Evolutionary conservation across 2,888 invertebrate species (phyloP), one percentile per base, ranked within the genome.

Genomic region (Gymnosoma rotundatum): DNA sequence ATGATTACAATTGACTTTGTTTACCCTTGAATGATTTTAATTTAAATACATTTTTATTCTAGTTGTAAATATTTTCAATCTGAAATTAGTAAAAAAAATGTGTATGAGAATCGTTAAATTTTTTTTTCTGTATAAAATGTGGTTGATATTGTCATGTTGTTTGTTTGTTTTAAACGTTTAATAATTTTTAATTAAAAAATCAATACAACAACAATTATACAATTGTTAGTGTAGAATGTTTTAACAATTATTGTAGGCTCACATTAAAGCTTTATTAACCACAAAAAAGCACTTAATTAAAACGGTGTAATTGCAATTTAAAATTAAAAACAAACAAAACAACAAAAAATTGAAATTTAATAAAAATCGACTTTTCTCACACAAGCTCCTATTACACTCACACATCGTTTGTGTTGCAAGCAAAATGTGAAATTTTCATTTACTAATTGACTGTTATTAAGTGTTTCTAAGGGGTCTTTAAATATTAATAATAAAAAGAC

Each of bases 1-100:
- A 64, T 76, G 32, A 82, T 82, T 72, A 18, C 45, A 56, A 76
- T 58, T 82, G 81, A 82, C 75, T 76, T 82, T 82, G 70, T 70
- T 52, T 82, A 76, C 81, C 76, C 75, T 75, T 82, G 75, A 82
- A 20, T 76, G 58, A 56, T 64, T 70, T 70, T 14, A 58, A 64
- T 64, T 70, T 25, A 73, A 66, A 73, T 64, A 20, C 6, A 9
- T 52, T 7, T 20, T 52, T 32, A 10, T 52, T 67, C 16, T 16
- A 58, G 20, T 20, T 54, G 42, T 14, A 18, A 64, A 66, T 64
- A 32, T 75, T 66, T 20, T 20, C 25, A 38, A 18, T 38, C 32
- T 32, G 6, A 32, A 32, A 32, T 32, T 32, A 32, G 32, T 32
- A 32, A 32, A 32, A 32, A 32, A 32, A 32, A 32, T 32, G 4